Percentiles rank a stretch among this genome's conserved stretches.
These are phyloP conservation scores for Eupithecia subfuscata DNA, from an alignment of 2,888 invertebrate species.

Conservation along the genomic window DNA sequence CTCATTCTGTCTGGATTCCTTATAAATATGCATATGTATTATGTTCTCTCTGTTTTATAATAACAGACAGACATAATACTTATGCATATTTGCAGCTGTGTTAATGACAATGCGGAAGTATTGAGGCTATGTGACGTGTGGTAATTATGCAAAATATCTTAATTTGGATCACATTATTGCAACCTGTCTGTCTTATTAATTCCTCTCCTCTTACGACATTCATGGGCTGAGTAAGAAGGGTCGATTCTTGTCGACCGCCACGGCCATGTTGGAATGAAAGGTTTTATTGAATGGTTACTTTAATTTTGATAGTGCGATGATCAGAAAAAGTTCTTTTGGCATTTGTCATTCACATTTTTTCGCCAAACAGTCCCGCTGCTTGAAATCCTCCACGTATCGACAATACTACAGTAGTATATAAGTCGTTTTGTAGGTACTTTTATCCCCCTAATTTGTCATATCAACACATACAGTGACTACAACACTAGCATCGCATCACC, in stretches of 20 bases:
- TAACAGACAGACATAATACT: too few species aligned
- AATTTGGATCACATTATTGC: slow-evolving; percentile 10
- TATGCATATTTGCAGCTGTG: slow-evolving; percentile 12
- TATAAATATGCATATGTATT: slow-evolving; percentile 16
- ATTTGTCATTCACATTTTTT: too few species aligned
- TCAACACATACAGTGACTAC: background rate
- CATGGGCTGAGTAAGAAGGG: too few species aligned
- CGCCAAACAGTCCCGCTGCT: too few species aligned
- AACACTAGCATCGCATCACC: background rate
- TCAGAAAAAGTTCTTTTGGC: too few species aligned
- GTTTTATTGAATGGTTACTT: too few species aligned
- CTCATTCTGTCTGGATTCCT: background rate
- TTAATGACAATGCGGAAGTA: slow-evolving; percentile 35
- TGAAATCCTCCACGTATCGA: too few species aligned
- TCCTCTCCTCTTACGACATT: too few species aligned
- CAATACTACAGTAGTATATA: too few species aligned
- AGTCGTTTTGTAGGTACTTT: background rate
- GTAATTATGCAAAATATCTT: slow-evolving; percentile 33
- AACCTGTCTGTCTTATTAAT: background rate
- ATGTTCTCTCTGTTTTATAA: background rate
- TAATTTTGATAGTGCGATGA: too few species aligned
- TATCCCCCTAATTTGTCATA: background rate
- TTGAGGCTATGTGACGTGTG: slow-evolving; percentile 18
- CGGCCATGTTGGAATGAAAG: too few species aligned
- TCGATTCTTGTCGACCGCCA: too few species aligned